phyloP scores from a whole-genome alignment of 2,113 vertebrate genomes.

The Ctenodactylus gundi region DNA sequence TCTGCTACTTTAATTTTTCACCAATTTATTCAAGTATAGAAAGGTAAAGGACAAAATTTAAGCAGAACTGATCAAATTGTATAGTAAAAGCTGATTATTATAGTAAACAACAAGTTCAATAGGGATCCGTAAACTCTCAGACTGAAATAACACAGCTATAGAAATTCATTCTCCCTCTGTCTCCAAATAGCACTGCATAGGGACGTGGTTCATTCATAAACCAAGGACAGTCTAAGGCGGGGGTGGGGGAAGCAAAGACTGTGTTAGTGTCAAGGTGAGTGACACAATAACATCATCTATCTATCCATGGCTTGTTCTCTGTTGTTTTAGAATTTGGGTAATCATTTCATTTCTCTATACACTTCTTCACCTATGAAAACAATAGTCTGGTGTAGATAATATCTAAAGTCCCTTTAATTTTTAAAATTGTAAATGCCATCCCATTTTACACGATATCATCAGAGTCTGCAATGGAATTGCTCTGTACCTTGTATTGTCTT shows the following conservation, averaged over 20 bases:
- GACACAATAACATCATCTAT: neutral
- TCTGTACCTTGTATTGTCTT: neutral
- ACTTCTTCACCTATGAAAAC: neutral
- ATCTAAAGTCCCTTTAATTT: conserved; percentile 26
- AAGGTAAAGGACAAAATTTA: neutral
- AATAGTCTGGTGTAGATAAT: neutral
- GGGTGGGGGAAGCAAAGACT: neutral
- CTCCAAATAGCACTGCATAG: neutral
- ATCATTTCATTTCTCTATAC: neutral
- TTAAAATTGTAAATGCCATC: neutral
- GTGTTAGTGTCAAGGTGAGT: neutral
- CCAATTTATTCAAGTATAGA: neutral
- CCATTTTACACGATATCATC: neutral
- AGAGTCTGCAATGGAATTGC: neutral
- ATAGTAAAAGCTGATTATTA: rapidly evolving
- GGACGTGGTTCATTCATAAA: neutral
- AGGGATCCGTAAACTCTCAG: neutral
- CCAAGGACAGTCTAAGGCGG: neutral
- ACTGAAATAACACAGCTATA: neutral
- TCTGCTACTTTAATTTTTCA: neutral
- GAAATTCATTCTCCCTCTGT: neutral
- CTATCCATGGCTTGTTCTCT: neutral
- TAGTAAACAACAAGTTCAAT: neutral
- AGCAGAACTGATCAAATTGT: neutral
- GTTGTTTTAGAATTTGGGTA: neutral